These are phyloP conservation scores for Trachelus troglodyta DNA, from an alignment of 2,888 invertebrate genomes.

Conservation along the genomic window DNA sequence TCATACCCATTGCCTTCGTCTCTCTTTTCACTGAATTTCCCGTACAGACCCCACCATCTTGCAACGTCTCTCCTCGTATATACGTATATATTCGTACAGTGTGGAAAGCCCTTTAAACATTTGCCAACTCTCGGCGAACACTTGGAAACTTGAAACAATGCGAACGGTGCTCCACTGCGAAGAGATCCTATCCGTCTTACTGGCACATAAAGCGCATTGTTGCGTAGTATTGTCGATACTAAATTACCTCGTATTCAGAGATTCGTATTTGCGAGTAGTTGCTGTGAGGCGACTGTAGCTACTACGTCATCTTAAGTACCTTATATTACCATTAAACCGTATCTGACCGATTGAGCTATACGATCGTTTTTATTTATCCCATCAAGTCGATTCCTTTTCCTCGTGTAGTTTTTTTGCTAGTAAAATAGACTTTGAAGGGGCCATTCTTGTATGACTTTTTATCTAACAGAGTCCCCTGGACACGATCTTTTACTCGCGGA, in stretches of 20 bases:
- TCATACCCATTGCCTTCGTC: neutral
- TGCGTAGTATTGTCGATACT: constrained; percentile 21
- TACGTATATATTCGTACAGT: neutral
- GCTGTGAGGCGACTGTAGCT: neutral
- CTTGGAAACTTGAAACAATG: constrained; percentile 9
- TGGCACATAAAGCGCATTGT: constrained; percentile 5
- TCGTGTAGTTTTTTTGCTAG: neutral
- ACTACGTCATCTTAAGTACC: neutral
- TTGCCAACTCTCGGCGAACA: neutral
- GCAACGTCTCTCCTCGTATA: neutral
- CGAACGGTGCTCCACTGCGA: neutral
- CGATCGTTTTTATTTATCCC: neutral
- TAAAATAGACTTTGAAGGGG: neutral
- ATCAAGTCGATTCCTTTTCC: neutral
- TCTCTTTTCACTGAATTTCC: neutral
- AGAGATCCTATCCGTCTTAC: constrained; percentile 1
- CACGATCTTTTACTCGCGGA: neutral
- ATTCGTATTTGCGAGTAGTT: neutral
- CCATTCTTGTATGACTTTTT: neutral
- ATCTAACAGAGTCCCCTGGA: neutral
- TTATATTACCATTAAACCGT: neutral
- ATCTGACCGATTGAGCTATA: neutral
- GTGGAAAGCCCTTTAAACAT: neutral
- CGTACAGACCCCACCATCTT: neutral
- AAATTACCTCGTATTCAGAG: constrained; percentile 24